Evolutionary conservation across 1,140 invertebrate genomes (phyloP).

Genomic region (Drosophila sucinea): DNA sequence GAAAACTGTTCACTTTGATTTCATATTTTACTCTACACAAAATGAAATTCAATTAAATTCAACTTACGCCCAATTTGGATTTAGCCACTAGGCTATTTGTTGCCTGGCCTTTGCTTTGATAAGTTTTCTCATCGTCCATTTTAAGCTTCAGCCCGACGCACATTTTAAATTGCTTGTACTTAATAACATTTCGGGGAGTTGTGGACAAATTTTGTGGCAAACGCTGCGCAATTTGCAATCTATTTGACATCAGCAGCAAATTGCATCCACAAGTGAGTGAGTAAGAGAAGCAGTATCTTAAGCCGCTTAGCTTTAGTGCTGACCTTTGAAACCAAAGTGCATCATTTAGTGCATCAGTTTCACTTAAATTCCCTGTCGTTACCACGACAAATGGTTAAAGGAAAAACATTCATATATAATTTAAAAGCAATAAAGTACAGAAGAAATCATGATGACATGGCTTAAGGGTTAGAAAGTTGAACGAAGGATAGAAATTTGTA

Average conservation of each 20-base stretch:
- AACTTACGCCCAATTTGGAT: constrained; percentile 30
- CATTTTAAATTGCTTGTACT: constrained; percentile 47
- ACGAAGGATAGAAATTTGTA: too few species aligned
- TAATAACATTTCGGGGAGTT: constrained; percentile 28
- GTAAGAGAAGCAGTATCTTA: constrained; percentile 36
- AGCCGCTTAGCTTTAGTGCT: constrained; percentile 45
- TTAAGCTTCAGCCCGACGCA: neutral
- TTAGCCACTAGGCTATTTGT: constrained; percentile 9
- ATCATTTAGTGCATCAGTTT: constrained; percentile 13
- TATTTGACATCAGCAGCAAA: constrained; percentile 51
- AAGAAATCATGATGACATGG: too few species aligned
- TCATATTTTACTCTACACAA: constrained; percentile 4
- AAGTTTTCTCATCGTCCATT: constrained; percentile 8
- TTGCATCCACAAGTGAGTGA: constrained; percentile 30
- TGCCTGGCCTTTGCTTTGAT: constrained; percentile 6
- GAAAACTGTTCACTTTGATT: constrained; percentile 26
- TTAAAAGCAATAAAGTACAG: too few species aligned
- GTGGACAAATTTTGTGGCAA: constrained; percentile 32
- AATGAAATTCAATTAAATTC: constrained; percentile 31
- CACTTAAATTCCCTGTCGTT: neutral
- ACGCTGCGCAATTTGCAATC: constrained; percentile 32
- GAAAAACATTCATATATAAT: too few species aligned
- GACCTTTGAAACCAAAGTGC: constrained; percentile 31
- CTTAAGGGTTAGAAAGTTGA: too few species aligned
- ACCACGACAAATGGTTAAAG: too few species aligned